These are phyloP conservation scores for Boloria euphrosyne DNA, from an alignment of 2,888 invertebrate genomes.

Conservation along the genomic window DNA sequence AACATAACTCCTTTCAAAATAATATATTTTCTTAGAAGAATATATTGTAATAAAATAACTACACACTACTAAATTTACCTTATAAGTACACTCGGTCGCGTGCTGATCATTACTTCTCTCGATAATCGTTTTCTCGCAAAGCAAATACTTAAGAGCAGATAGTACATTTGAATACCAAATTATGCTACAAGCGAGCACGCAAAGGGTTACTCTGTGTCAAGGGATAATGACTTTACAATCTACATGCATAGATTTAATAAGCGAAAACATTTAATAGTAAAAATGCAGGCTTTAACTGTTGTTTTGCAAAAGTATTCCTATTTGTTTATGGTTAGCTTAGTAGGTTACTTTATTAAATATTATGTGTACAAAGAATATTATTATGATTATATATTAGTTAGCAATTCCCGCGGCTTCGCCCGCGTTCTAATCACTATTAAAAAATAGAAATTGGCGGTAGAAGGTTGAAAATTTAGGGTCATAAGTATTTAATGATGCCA, in stretches of 20 bases:
- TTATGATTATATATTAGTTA: no score
- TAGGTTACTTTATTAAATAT: no score
- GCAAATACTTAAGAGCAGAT: conserved; percentile 33
- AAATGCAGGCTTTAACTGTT: neutral
- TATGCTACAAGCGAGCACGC: conserved; percentile 26
- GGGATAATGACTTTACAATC: conserved; percentile 21
- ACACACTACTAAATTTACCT: neutral
- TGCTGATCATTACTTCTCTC: conserved; percentile 27
- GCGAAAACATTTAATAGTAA: conserved; percentile 3
- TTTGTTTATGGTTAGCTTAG: neutral
- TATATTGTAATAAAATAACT: neutral
- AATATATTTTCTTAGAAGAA: no score
- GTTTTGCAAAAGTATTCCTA: neutral
- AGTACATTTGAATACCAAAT: conserved; percentile 32
- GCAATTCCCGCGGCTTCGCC: no score
- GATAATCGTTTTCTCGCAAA: conserved; percentile 32
- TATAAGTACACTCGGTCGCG: conserved; percentile 31
- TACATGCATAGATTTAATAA: conserved; percentile 13
- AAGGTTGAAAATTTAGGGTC: no score
- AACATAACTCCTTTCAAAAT: no score
- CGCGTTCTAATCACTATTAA: no score
- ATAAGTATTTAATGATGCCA: no score
- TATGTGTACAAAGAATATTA: no score
- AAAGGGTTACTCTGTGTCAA: conserved; percentile 33
- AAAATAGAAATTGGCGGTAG: no score